phyloP scores from a whole-genome alignment of 2,888 invertebrate genomes.

The Junonia oenone region DNA sequence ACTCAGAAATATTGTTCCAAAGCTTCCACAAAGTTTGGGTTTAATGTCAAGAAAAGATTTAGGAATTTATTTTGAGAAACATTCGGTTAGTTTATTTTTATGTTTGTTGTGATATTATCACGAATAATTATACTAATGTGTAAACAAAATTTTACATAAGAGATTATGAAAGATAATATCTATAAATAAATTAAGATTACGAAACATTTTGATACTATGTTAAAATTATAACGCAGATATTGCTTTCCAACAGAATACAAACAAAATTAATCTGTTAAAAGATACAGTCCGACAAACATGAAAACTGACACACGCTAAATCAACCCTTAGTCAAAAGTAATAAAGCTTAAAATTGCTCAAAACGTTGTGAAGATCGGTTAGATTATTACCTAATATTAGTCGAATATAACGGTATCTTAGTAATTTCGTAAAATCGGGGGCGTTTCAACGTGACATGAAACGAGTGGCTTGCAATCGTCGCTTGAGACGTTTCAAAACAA shows the following conservation, averaged over 20 bases:
- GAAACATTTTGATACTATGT: not conserved
- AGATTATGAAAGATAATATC: not conserved
- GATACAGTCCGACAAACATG: not conserved
- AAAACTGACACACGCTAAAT: not conserved
- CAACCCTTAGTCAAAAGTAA: not conserved
- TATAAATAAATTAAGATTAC: not conserved
- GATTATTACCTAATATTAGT: conserved; percentile 16
- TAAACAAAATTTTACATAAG: not conserved
- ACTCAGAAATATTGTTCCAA: not conserved
- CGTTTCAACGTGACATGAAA: conserved; percentile 51
- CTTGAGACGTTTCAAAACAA: conserved; percentile 72
- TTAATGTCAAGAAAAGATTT: no score
- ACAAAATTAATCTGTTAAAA: not conserved
- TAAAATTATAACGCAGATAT: not conserved
- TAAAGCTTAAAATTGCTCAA: not conserved
- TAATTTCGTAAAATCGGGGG: conserved; percentile 34
- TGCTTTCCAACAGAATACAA: not conserved
- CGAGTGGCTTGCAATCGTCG: conserved; percentile 52
- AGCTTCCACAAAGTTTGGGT: no score
- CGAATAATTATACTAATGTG: not conserved
- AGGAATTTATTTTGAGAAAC: no score
- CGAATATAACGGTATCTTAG: conserved; percentile 6
- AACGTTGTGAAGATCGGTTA: not conserved
- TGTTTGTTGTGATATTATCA: no score
- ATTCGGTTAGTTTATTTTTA: no score